Evolutionary conservation across 2,113 vertebrate species (phyloP).

Genomic region (Pachycephala philippinensis): DNA sequence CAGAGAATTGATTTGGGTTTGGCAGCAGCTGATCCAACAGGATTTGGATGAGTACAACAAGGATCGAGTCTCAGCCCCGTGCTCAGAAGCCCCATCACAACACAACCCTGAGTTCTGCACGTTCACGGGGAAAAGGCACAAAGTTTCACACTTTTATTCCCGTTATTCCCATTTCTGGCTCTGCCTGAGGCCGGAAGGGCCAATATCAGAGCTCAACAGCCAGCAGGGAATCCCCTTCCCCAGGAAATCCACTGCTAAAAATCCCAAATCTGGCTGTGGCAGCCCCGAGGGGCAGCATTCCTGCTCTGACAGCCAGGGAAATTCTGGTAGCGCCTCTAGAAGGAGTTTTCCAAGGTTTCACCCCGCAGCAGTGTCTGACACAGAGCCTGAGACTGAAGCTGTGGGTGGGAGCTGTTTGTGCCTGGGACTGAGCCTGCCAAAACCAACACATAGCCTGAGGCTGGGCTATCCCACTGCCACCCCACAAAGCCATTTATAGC

Average conservation of each 20-base stretch:
- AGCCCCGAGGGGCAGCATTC: neutral
- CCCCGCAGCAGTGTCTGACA: slow-evolving; percentile 23
- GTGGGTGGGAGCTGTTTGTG: slow-evolving; percentile 4
- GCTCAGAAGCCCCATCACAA: neutral
- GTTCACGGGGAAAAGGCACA: fast-evolving
- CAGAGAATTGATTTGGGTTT: neutral
- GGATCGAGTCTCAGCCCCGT: neutral
- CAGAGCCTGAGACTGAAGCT: neutral
- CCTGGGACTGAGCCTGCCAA: slow-evolving; percentile 7
- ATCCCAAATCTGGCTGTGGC: neutral
- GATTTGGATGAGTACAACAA: neutral
- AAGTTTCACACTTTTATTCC: neutral
- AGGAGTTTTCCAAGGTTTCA: slow-evolving; percentile 6
- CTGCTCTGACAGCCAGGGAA: neutral
- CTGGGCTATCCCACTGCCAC: neutral
- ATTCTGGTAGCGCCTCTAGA: neutral
- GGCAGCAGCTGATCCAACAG: neutral
- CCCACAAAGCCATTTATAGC: neutral
- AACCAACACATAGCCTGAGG: neutral
- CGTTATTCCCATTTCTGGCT: neutral
- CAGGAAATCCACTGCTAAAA: neutral
- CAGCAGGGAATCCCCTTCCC: neutral
- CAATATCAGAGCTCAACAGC: neutral
- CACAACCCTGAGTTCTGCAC: fast-evolving
- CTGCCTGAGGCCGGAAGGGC: neutral